phyloP scores from a whole-genome alignment of 2,113 vertebrate genomes.

The Nannobrachium achirus region DNA sequence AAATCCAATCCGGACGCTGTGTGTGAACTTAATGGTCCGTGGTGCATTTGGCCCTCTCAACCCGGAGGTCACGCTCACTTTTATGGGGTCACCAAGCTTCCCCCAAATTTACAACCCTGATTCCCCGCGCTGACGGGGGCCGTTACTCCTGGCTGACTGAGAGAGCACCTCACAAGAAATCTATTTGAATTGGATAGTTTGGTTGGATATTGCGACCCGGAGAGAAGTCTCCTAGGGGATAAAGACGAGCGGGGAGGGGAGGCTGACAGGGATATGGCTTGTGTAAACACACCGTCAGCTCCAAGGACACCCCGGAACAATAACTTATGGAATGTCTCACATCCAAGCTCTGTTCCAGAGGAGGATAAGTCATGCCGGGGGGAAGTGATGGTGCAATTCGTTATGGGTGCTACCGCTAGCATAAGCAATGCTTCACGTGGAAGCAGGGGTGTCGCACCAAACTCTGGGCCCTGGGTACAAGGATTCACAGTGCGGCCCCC shows the following conservation, averaged over 20 bases:
- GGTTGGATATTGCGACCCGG: slow-evolving; percentile 38
- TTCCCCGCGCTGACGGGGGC: slow-evolving; percentile 46
- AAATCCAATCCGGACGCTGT: slow-evolving; percentile 57
- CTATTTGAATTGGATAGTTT: slow-evolving; percentile 7
- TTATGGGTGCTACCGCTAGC: slow-evolving; percentile 41
- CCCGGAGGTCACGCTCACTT: slow-evolving; percentile 65
- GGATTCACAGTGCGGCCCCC: no score
- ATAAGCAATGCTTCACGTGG: slow-evolving; percentile 39
- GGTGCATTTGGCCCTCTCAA: slow-evolving; percentile 62
- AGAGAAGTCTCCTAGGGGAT: slow-evolving; percentile 42
- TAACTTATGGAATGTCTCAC: slow-evolving; percentile 62
- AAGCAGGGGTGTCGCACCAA: no score
- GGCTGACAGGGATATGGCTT: slow-evolving; percentile 49
- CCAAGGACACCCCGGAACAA: slow-evolving; percentile 53
- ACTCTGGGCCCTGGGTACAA: no score
- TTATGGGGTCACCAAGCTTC: slow-evolving; percentile 67
- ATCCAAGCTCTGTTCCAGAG: slow-evolving; percentile 38
- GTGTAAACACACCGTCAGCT: slow-evolving; percentile 58
- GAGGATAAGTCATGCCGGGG: slow-evolving; percentile 52
- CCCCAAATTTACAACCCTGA: slow-evolving; percentile 62
- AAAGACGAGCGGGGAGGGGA: slow-evolving; percentile 25
- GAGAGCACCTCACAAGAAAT: slow-evolving; percentile 19
- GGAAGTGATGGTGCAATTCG: slow-evolving; percentile 54
- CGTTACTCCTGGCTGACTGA: slow-evolving; percentile 35
- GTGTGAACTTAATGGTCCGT: slow-evolving; percentile 69